Percentiles rank a stretch among this genome's conserved stretches.
Conservation (phyloP, 1,140 invertebrate species). For the Hyposmocoma kahamanoa region DNA sequence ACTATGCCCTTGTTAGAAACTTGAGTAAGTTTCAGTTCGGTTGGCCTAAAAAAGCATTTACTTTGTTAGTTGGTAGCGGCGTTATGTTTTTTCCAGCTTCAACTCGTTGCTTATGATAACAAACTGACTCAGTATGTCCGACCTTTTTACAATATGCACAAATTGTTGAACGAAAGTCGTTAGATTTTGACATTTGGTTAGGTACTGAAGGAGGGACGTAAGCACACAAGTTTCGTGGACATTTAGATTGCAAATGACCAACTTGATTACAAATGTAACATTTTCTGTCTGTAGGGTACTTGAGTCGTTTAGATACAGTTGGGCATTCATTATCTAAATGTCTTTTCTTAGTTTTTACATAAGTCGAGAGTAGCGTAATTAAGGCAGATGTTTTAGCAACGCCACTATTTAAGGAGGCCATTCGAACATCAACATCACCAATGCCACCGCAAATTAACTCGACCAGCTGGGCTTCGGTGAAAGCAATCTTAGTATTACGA, state of each 20-base stretch:
- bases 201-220: background rate
- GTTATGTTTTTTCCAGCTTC: background rate
- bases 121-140: slow-evolving; percentile 2
- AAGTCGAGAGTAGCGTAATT: slow-evolving; percentile 1
- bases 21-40: background rate
- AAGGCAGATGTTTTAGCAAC: slow-evolving; percentile 5
- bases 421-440: slow-evolving; percentile 5
- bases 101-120: background rate
- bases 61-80: background rate
- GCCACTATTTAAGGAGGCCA: slow-evolving; percentile 11
- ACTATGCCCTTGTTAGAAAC: background rate
- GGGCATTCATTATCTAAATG: background rate
- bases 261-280: background rate
- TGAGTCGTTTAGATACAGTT: background rate
- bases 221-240: background rate
- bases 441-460: slow-evolving; percentile 8
- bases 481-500: slow-evolving; percentile 5
- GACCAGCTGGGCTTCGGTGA: slow-evolving; percentile 9
- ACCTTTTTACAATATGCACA: slow-evolving; percentile 7
- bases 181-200: background rate
- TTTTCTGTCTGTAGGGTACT: background rate
- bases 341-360: slow-evolving; percentile 3
- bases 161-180: background rate
- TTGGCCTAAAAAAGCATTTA: slow-evolving; percentile 7
- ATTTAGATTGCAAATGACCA: background rate